Evolutionary conservation across 2,113 vertebrate species (phyloP).

Genomic region (Phocoena phocoena): DNA sequence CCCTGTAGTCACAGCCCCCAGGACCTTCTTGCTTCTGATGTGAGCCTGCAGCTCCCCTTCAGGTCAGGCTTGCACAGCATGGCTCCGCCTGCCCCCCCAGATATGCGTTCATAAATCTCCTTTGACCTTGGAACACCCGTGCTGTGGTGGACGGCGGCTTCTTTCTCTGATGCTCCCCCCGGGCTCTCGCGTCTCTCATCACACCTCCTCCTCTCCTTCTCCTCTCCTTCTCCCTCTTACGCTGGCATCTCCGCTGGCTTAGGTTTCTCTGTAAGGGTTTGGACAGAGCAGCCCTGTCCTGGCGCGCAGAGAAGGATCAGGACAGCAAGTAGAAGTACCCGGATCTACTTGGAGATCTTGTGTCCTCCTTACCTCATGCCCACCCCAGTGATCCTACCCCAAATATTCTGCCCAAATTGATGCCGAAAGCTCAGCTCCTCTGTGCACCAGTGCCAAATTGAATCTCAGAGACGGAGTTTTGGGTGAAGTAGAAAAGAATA

Average conservation of each 20-base stretch:
- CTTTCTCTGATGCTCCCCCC: background rate
- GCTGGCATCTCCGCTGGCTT: background rate
- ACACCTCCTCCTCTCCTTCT: too few species aligned
- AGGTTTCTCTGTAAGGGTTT: background rate
- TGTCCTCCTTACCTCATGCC: background rate
- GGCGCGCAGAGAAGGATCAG: background rate
- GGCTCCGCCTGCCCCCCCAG: background rate
- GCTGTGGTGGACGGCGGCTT: background rate
- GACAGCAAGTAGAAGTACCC: background rate
- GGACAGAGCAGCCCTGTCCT: too few species aligned
- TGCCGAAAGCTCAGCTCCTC: too few species aligned
- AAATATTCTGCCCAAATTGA: background rate
- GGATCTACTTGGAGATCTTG: background rate
- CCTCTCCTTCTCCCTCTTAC: background rate
- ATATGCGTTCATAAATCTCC: background rate
- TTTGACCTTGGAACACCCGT: background rate
- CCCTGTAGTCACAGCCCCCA: background rate
- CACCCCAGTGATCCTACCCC: rapidly evolving
- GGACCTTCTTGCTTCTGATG: background rate
- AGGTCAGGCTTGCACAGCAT: background rate
- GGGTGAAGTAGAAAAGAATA: too few species aligned
- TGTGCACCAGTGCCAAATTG: too few species aligned
- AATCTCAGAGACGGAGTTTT: too few species aligned
- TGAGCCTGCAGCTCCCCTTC: background rate
- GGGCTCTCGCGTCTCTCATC: background rate